Evolutionary conservation across 1,140 invertebrate genomes (phyloP).

Genomic region (Microvelia longipes): DNA sequence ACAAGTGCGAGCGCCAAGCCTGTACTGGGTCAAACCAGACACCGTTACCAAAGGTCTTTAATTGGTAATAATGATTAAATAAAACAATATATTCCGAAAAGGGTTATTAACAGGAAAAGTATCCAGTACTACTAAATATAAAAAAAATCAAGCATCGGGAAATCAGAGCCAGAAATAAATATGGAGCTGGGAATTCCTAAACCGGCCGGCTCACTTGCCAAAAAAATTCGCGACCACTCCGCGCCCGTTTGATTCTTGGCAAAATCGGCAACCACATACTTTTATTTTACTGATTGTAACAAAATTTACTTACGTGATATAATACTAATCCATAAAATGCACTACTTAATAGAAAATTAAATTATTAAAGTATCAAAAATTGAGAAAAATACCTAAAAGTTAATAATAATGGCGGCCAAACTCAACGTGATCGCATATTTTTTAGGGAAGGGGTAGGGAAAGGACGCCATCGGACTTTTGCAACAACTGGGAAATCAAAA

Average conservation of each 20-base stretch:
- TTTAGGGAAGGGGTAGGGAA: constrained; percentile 47
- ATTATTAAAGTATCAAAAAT: constrained; percentile 2
- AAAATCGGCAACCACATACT: too few relatives aligned
- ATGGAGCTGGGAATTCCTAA: background rate
- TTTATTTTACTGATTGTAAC: too few relatives aligned
- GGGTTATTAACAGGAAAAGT: too few relatives aligned
- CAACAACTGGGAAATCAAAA: too few relatives aligned
- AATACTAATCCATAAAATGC: constrained; percentile 15
- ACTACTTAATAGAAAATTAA: background rate
- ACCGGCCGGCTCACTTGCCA: background rate
- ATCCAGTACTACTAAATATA: too few relatives aligned
- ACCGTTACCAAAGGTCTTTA: background rate
- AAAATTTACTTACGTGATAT: constrained; percentile 11
- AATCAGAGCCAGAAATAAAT: background rate
- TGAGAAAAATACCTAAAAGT: constrained; percentile 21
- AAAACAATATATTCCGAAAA: too few relatives aligned
- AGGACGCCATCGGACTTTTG: constrained; percentile 50
- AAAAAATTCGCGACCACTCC: background rate
- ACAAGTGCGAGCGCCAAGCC: background rate
- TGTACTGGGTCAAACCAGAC: background rate
- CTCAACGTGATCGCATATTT: constrained; percentile 57
- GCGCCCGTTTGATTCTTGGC: too few relatives aligned
- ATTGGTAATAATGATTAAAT: too few relatives aligned
- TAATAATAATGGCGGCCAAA: constrained; percentile 50
- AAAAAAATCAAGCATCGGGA: background rate